phyloP scores from a whole-genome alignment of 2,797 vertebrate species.

The Paedocypris micromegethes region DNA sequence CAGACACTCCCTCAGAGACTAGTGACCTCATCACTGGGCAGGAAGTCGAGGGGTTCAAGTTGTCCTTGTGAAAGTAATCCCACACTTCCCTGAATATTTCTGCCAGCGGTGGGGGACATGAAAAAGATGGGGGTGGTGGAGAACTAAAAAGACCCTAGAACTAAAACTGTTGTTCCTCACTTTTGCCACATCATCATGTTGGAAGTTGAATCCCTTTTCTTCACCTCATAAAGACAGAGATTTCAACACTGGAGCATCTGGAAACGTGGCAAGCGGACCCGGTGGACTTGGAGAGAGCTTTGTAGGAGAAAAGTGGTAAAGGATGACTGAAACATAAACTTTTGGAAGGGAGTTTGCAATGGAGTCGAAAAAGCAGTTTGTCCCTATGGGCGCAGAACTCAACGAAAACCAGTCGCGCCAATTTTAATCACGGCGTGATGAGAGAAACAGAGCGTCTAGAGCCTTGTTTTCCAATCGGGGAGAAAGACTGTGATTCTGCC shows the following conservation, averaged over 20 bases:
- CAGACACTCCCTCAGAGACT: constrained; percentile 69
- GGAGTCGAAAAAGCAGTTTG: constrained; percentile 4
- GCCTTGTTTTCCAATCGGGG: constrained; percentile 50
- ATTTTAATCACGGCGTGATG: constrained; percentile 45
- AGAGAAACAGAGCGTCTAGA: constrained; percentile 52
- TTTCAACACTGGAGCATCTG: constrained; percentile 24
- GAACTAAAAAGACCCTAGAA: constrained; percentile 46
- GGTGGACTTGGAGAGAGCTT: constrained; percentile 7
- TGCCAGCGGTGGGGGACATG: constrained; percentile 34
- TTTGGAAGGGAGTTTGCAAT: not conserved
- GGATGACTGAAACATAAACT: constrained; percentile 9
- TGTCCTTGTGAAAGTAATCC: constrained; percentile 70
- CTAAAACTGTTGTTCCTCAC: constrained; percentile 53
- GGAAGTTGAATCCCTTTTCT: constrained; percentile 39
- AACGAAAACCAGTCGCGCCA: not conserved
- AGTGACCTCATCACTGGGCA: constrained; percentile 75
- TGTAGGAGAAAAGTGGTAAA: constrained; percentile 3
- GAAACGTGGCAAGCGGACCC: constrained; percentile 16
- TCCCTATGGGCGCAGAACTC: not conserved
- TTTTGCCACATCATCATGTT: constrained; percentile 57
- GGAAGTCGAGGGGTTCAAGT: constrained; percentile 74
- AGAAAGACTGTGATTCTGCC: constrained; percentile 53
- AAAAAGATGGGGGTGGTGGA: constrained; percentile 37
- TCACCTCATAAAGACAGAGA: constrained; percentile 44
- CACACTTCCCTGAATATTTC: constrained; percentile 64